Conservation (phyloP, 2,888 invertebrate genomes). For the Hipparchia sbordonii region DNA sequence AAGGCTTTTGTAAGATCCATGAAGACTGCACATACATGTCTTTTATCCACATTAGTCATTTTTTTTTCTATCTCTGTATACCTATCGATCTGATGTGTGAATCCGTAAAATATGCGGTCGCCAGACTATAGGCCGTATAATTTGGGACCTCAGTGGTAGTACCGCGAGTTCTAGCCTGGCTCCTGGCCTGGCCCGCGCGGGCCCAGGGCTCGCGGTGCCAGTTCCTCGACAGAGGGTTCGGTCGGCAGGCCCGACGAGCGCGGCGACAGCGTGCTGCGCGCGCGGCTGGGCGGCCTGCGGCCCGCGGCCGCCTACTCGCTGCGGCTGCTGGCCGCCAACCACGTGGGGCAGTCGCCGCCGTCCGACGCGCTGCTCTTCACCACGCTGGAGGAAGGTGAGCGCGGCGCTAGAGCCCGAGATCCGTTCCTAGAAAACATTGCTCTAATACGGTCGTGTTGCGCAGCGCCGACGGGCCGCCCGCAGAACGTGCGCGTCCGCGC, state of each 20-base stretch:
- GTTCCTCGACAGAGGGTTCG: not conserved
- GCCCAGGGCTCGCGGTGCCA: too few relatives aligned
- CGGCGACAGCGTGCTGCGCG: conserved; percentile 5
- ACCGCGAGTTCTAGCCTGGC: too few relatives aligned
- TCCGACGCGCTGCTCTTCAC: conserved; percentile 86
- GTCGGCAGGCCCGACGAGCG: not conserved
- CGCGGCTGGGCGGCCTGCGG: conserved; percentile 76
- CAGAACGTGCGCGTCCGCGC: conserved; percentile 86
- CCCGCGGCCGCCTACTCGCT: conserved; percentile 88
- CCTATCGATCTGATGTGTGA: too few relatives aligned
- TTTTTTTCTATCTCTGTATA: too few relatives aligned
- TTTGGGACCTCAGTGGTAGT: too few relatives aligned
- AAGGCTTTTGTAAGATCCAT: too few relatives aligned
- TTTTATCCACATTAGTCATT: too few relatives aligned
- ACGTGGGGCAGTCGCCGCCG: conserved; percentile 87
- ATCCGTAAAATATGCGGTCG: too few relatives aligned
- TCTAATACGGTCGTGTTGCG: conserved; percentile 22
- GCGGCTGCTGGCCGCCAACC: conserved; percentile 86
- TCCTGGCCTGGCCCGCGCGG: too few relatives aligned
- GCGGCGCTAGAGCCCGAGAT: not conserved
- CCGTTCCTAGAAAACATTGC: too few relatives aligned
- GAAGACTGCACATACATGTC: too few relatives aligned
- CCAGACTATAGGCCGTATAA: too few relatives aligned
- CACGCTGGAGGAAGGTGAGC: conserved; percentile 88
- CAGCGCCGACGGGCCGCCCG: conserved; percentile 87